Conservation (phyloP, 2,797 vertebrate species). For the Artibeus lituratus region DNA sequence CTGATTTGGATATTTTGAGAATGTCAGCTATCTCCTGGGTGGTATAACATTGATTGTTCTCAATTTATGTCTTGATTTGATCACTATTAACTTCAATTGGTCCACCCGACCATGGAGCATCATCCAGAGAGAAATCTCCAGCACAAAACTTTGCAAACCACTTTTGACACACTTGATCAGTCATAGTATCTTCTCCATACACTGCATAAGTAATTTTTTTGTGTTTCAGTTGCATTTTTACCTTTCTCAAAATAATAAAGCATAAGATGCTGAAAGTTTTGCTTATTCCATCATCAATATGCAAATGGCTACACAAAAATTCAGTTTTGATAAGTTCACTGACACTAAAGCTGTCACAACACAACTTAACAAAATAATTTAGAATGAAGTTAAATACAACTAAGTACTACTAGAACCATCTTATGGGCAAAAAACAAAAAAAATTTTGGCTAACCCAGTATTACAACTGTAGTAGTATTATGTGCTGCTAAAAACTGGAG, state of each 20-base stretch:
- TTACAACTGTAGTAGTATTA: not conserved
- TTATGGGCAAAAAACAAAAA: too few species aligned
- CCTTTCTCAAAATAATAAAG: not conserved
- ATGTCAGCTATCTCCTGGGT: not conserved
- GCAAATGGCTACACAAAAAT: not conserved
- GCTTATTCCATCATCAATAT: not conserved
- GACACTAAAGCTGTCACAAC: not conserved
- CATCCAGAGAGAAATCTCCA: not conserved
- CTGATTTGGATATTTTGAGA: not conserved
- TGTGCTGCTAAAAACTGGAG: not conserved
- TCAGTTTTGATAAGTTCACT: not conserved
- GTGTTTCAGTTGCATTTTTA: too few species aligned
- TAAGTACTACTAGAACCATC: not conserved
- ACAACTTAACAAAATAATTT: not conserved
- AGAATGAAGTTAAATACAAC: not conserved
- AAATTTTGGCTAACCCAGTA: too few species aligned
- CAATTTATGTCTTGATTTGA: not conserved
- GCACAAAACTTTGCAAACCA: not conserved
- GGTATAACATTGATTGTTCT: not conserved
- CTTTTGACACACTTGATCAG: not conserved
- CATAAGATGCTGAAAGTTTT: not conserved
- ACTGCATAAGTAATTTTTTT: not conserved
- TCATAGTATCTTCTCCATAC: not conserved
- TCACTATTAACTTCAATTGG: not conserved
- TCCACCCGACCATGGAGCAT: not conserved